These are phyloP conservation scores for Phragmatobia fuliginosa DNA, from an alignment of 2,888 invertebrate species.

Conservation along the genomic window DNA sequence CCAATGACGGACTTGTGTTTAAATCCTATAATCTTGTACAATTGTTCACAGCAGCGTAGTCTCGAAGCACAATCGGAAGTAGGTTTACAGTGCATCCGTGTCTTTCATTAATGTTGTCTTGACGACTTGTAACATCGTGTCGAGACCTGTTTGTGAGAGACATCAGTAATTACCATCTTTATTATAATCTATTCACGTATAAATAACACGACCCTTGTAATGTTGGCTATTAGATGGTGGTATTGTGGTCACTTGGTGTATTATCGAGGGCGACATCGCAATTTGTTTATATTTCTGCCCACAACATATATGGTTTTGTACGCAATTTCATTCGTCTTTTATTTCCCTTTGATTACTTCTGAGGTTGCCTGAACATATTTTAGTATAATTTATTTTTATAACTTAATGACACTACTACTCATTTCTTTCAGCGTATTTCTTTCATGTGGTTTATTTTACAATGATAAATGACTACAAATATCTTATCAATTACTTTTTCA, in stretches of 20 bases:
- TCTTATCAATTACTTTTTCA: not conserved
- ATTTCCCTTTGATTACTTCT: conserved; percentile 67
- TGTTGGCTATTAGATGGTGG: conserved; percentile 45
- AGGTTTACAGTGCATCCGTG: conserved; percentile 80
- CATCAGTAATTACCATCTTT: conserved; percentile 15
- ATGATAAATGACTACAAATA: not conserved
- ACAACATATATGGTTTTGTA: conserved; percentile 68
- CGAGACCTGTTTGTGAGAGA: not conserved
- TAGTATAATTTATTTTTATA: conserved; percentile 65
- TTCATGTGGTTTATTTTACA: not conserved
- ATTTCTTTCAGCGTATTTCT: conserved; percentile 26
- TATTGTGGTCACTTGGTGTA: conserved; percentile 65
- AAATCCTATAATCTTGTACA: conserved; percentile 81
- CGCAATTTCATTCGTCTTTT: conserved; percentile 71
- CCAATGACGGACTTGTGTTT: conserved; percentile 74
- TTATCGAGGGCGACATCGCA: conserved; percentile 74
- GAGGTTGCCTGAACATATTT: conserved; percentile 52
- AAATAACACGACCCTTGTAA: conserved; percentile 37
- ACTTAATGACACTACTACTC: conserved; percentile 62
- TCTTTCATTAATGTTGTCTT: conserved; percentile 57
- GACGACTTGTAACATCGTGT: conserved; percentile 1
- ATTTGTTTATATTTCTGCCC: conserved; percentile 76
- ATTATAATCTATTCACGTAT: conserved; percentile 28
- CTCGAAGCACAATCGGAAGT: conserved; percentile 72
- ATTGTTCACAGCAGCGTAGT: conserved; percentile 73